Conservation (phyloP, 2,113 vertebrate species). For the Calidris pygmaea region DNA sequence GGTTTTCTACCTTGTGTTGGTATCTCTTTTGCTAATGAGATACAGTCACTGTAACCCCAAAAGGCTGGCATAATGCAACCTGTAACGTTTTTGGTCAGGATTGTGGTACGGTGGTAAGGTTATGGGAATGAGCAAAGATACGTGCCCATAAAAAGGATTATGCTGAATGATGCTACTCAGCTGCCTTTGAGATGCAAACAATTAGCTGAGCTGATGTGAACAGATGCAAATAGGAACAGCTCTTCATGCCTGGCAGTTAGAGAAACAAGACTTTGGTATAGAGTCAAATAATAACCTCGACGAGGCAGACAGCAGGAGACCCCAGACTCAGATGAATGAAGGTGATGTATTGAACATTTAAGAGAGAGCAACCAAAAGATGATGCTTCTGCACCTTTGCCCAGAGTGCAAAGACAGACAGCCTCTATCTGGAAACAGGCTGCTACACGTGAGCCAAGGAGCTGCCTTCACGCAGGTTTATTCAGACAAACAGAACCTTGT, state of each 20-base stretch:
- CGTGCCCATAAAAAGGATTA: neutral
- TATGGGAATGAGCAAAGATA: neutral
- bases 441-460: neutral
- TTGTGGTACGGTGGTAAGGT: fast-evolving
- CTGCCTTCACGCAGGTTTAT: neutral
- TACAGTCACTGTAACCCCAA: neutral
- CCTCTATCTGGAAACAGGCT: neutral
- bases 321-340: neutral
- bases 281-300: neutral
- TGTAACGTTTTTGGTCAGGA: neutral
- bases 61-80: neutral
- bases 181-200: slow-evolving; percentile 10
- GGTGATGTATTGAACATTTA: neutral
- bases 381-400: neutral
- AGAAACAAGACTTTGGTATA: neutral
- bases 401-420: neutral
- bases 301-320: neutral
- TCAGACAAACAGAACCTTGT: neutral
- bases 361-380: neutral
- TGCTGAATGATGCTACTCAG: neutral
- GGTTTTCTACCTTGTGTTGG: neutral
- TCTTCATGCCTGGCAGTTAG: neutral
- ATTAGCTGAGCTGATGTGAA: neutral
- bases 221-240: neutral
- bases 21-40: neutral